A percentile compares a stretch with the other conserved stretches of the same genome.
These are phyloP conservation scores for Lordiphosa mommai DNA, from an alignment of 1,140 invertebrate genomes.

Conservation along the genomic window DNA sequence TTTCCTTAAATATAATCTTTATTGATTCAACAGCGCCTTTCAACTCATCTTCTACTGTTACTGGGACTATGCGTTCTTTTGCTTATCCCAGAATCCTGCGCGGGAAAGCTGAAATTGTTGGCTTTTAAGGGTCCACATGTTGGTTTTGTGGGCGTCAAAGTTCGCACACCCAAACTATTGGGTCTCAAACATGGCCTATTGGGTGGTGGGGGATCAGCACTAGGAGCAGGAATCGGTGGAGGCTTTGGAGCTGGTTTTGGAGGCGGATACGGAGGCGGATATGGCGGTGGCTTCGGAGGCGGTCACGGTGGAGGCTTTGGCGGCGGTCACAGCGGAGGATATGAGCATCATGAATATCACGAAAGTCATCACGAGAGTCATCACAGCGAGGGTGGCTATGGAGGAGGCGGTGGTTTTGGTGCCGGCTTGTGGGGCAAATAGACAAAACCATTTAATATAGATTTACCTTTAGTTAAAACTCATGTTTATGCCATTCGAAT, in stretches of 20 bases:
- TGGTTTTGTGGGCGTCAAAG: slow-evolving; percentile 58
- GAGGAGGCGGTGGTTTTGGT: slow-evolving; percentile 23
- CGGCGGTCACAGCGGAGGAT: slow-evolving; percentile 40
- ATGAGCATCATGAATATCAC: slow-evolving; percentile 58
- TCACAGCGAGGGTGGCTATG: slow-evolving; percentile 38
- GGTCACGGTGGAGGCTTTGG: slow-evolving; percentile 22
- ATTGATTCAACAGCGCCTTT: slow-evolving; percentile 17
- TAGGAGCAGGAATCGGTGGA: slow-evolving; percentile 13
- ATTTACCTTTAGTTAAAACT: slow-evolving; percentile 1
- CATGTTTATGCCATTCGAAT: slow-evolving; percentile 32
- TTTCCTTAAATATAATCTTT: no score
- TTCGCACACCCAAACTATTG: slow-evolving; percentile 47
- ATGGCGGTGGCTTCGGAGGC: slow-evolving; percentile 38
- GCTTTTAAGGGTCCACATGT: slow-evolving; percentile 61
- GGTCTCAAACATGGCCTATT: slow-evolving; percentile 50
- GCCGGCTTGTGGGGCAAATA: slow-evolving; percentile 55
- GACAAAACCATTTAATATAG: background rate
- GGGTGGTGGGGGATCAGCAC: slow-evolving; percentile 26
- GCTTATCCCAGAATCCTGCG: slow-evolving; percentile 16
- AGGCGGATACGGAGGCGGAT: slow-evolving; percentile 28
- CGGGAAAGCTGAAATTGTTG: slow-evolving; percentile 54
- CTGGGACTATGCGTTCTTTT: slow-evolving; percentile 27
- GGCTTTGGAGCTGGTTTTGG: slow-evolving; percentile 20
- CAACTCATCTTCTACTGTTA: slow-evolving; percentile 11
- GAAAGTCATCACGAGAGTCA: slow-evolving; percentile 51